A percentile compares a stretch with the other conserved stretches of the same genome.
These are phyloP conservation scores for Brachirus orientalis DNA, from an alignment of 2,113 vertebrate genomes.

Conservation along the genomic window DNA sequence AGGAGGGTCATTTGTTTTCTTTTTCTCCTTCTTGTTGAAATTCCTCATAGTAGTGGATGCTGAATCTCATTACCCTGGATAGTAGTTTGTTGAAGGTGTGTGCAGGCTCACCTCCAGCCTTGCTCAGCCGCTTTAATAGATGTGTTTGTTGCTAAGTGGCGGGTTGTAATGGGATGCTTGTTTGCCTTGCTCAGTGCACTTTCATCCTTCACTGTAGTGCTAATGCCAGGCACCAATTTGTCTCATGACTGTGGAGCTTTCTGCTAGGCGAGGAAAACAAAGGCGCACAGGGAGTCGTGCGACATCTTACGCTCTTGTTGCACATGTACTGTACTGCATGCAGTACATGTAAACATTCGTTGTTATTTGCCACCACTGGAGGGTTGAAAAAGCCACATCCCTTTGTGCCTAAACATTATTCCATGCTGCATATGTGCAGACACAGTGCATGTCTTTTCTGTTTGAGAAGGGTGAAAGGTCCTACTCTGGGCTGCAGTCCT, in stretches of 20 bases:
- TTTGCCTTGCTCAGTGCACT: slow-evolving; percentile 77
- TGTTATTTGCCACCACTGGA: slow-evolving; percentile 37
- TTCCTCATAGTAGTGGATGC: slow-evolving; percentile 51
- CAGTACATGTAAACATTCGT: slow-evolving; percentile 6
- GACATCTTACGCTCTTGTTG: slow-evolving; percentile 34
- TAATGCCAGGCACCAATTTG: slow-evolving; percentile 71
- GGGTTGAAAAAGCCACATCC: slow-evolving; percentile 24
- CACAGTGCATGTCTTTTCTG: slow-evolving; percentile 71
- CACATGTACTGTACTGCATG: slow-evolving; percentile 5
- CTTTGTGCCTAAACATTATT: slow-evolving; percentile 12
- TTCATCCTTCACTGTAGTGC: slow-evolving; percentile 80
- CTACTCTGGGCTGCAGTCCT: slow-evolving; percentile 70
- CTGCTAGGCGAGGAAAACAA: slow-evolving; percentile 49
- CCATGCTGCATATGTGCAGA: slow-evolving; percentile 43
- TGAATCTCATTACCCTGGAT: slow-evolving; percentile 76
- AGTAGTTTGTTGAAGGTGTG: slow-evolving; percentile 60
- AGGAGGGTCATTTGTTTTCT: slow-evolving; percentile 57
- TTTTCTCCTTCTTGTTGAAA: slow-evolving; percentile 58
- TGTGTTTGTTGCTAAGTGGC: slow-evolving; percentile 82
- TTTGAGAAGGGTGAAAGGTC: slow-evolving; percentile 63
- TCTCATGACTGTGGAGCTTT: slow-evolving; percentile 60
- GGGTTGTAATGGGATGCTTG: slow-evolving; percentile 81
- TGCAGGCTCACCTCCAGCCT: slow-evolving; percentile 69
- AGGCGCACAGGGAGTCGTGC: slow-evolving; percentile 20
- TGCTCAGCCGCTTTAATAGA: slow-evolving; percentile 76